Evolutionary conservation across 2,113 vertebrate species (phyloP).

Genomic region (Myanophis thanlyinensis): DNA sequence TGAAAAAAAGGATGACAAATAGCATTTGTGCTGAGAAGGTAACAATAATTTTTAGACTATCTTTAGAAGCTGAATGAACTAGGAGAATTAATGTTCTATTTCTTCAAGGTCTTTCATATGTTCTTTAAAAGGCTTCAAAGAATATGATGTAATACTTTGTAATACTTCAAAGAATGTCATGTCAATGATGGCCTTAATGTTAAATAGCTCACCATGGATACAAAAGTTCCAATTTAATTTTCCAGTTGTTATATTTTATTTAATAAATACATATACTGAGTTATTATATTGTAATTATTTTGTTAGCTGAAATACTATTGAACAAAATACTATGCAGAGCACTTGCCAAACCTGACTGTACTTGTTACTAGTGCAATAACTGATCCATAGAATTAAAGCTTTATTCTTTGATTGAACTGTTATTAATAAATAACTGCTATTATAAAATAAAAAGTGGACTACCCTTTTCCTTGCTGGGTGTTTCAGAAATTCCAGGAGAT

Average conservation of each 20-base stretch:
- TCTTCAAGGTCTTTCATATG: not conserved
- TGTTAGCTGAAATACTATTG: not conserved
- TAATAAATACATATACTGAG: not conserved
- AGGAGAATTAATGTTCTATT: not conserved
- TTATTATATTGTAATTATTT: not conserved
- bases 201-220: not conserved
- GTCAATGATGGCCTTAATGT: not conserved
- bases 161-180: constrained; percentile 17
- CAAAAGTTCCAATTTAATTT: not conserved
- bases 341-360: not conserved
- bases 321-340: not conserved
- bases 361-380: not conserved
- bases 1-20: not conserved
- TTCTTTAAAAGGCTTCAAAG: not conserved
- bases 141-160: not conserved
- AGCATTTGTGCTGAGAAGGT: not conserved
- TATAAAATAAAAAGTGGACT: not conserved
- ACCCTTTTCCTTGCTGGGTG: not conserved
- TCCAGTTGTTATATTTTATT: not conserved
- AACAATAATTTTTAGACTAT: not conserved
- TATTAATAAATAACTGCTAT: not conserved
- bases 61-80: not conserved
- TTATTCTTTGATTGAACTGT: not conserved
- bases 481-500: not conserved
- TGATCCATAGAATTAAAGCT: not conserved